Evolutionary conservation across 1,140 invertebrate species (phyloP).

Genomic region (Gryllus bimaculatus): DNA sequence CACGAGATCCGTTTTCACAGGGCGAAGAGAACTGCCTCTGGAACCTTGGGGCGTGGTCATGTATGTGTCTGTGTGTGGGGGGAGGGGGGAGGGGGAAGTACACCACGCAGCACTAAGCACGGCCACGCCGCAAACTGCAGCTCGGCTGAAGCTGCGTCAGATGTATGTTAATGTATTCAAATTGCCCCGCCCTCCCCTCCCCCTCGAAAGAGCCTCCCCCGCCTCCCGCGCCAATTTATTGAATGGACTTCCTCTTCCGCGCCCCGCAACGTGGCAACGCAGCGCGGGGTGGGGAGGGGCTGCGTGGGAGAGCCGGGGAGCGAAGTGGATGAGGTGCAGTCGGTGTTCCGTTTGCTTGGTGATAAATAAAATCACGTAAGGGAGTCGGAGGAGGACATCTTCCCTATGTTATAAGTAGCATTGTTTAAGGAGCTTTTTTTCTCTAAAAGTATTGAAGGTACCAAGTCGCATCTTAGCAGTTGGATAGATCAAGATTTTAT

Average conservation of each 20-base stretch:
- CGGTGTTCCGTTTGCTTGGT: neutral
- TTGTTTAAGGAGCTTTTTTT: neutral
- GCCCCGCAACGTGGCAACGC: neutral
- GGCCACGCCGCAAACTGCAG: neutral
- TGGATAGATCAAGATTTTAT: neutral
- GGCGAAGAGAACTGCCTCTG: too few species aligned
- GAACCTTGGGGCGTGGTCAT: too few species aligned
- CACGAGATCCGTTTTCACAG: too few species aligned
- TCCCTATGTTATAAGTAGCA: neutral
- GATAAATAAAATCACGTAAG: neutral
- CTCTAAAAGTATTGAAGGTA: neutral
- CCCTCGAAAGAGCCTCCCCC: too few species aligned
- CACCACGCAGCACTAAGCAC: neutral
- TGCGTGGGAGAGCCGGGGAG: neutral
- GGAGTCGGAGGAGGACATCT: neutral
- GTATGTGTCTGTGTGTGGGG: too few species aligned
- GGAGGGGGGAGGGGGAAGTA: neutral
- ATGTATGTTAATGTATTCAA: conserved; percentile 6
- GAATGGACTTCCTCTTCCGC: neutral
- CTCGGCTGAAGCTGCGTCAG: neutral
- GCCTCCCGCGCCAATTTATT: neutral
- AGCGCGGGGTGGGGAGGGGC: too few species aligned
- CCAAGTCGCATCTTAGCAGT: neutral
- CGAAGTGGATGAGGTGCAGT: neutral
- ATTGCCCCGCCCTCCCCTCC: neutral